Percentiles rank a stretch among this genome's conserved stretches.
These are phyloP conservation scores for Astyanax mexicanus DNA, from an alignment of 2,797 vertebrate species.

Conservation along the genomic window DNA sequence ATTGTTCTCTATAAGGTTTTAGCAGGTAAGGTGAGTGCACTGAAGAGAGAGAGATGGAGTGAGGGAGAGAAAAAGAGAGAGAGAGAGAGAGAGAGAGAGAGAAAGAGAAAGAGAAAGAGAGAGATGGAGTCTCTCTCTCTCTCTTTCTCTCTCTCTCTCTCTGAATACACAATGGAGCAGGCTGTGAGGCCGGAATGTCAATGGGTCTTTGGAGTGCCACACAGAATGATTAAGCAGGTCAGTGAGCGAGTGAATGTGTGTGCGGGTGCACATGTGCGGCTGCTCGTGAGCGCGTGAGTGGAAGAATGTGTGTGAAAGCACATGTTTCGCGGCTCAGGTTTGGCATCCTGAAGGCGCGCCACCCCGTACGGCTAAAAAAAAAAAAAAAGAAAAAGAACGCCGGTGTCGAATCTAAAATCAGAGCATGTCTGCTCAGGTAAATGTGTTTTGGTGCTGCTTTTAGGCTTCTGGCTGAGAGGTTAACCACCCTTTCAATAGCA, in stretches of 20 bases:
- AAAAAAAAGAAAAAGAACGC: slow-evolving; percentile 8
- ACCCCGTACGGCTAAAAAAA: slow-evolving; percentile 11
- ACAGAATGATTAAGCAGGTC: slow-evolving; percentile 73
- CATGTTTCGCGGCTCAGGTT: slow-evolving; percentile 32
- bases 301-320: background rate
- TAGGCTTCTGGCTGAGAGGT: background rate
- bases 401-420: background rate
- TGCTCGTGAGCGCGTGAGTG: slow-evolving; percentile 22
- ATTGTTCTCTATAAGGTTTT: slow-evolving; percentile 16
- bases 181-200: slow-evolving; percentile 78
- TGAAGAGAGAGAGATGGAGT: slow-evolving; percentile 17
- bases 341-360: background rate
- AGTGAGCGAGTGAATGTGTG: slow-evolving; percentile 58
- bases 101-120: slow-evolving; percentile 47
- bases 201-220: slow-evolving; percentile 68
- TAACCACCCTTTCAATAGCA: background rate
- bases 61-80: too few relatives aligned
- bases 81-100: slow-evolving; percentile 45
- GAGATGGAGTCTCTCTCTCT: slow-evolving; percentile 38
- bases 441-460: background rate
- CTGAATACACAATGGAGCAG: slow-evolving; percentile 75
- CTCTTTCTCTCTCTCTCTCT: slow-evolving; percentile 24
- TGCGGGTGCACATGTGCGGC: slow-evolving; percentile 28
- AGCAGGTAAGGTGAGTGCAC: slow-evolving; percentile 19
- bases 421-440: background rate